These are phyloP conservation scores for Corythornis vintsioides DNA, from an alignment of 2,113 vertebrate species.

Conservation along the genomic window DNA sequence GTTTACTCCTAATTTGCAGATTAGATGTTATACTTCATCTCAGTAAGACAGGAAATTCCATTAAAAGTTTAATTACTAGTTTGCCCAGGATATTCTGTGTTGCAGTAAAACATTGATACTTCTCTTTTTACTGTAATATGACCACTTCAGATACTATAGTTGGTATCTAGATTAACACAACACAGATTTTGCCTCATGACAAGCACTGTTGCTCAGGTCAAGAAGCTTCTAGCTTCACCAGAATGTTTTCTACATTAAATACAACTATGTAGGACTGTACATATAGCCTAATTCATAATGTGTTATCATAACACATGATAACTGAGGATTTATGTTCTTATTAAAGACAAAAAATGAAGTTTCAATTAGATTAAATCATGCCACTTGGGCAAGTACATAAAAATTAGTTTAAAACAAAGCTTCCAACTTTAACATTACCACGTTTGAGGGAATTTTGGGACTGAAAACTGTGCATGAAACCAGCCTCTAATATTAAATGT, in stretches of 20 bases:
- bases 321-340: neutral
- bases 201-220: neutral
- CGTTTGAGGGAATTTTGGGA: neutral
- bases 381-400: neutral
- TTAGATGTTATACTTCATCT: neutral
- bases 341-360: neutral
- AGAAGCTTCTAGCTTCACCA: neutral
- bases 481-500: neutral
- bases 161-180: neutral
- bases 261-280: neutral
- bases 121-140: neutral
- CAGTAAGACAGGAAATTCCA: neutral
- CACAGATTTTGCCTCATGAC: neutral
- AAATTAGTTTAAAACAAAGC: neutral
- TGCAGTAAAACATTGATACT: neutral
- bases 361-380: neutral
- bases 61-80: neutral
- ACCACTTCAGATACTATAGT: neutral
- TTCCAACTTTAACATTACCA: neutral
- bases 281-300: neutral
- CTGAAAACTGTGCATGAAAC: neutral
- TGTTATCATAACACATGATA: neutral
- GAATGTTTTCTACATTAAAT: neutral
- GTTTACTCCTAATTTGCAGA: slow-evolving; percentile 3
- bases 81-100: neutral